These are phyloP conservation scores for Pagrus major DNA, from an alignment of 2,113 vertebrate genomes.

Conservation along the genomic window DNA sequence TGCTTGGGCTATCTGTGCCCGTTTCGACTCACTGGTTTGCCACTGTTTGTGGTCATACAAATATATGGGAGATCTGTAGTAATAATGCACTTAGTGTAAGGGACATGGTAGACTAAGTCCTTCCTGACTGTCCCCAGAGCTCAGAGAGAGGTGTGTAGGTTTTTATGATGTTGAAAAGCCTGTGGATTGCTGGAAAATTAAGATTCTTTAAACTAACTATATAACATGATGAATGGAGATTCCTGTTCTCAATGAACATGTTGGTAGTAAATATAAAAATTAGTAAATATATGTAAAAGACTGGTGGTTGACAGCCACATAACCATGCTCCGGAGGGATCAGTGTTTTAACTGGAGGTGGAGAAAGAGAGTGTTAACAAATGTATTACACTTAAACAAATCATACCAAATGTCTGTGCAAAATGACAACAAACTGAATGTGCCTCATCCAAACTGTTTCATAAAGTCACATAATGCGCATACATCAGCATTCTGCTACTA, in stretches of 20 bases:
- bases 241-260: not conserved
- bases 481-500: constrained; percentile 56
- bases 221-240: not conserved
- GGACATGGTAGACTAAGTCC: constrained; percentile 6
- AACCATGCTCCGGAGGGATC: constrained; percentile 22
- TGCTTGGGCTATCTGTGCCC: constrained; percentile 5
- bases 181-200: constrained; percentile 10
- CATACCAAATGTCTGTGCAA: constrained; percentile 37
- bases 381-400: constrained; percentile 17
- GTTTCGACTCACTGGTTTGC: constrained; percentile 18
- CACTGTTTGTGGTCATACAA: constrained; percentile 38
- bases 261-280: constrained; percentile 22
- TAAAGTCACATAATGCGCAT: constrained; percentile 54
- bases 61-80: constrained; percentile 31
- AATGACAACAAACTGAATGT: constrained; percentile 21
- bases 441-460: constrained; percentile 36
- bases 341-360: constrained; percentile 35
- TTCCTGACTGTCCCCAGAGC: constrained; percentile 28
- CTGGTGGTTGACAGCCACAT: constrained; percentile 18
- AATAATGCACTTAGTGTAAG: constrained; percentile 77
- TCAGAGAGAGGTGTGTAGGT: constrained; percentile 30
- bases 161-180: constrained; percentile 21
- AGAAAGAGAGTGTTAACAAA: constrained; percentile 25
- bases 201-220: constrained; percentile 12
- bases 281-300: constrained; percentile 7